phyloP scores from a whole-genome alignment of 2,888 invertebrate species.

The Drosophila niveifrons region DNA sequence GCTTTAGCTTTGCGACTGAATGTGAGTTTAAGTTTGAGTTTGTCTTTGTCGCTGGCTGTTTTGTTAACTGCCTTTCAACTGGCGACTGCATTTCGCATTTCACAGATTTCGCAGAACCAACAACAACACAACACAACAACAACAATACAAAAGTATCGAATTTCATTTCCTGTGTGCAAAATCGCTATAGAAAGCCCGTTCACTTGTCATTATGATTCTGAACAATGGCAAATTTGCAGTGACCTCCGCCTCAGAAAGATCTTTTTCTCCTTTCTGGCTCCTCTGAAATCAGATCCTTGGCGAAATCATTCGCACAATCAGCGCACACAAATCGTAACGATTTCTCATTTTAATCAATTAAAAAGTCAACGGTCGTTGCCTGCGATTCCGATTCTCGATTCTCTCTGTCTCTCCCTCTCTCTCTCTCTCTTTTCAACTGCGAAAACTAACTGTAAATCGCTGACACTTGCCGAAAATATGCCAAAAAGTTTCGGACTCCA shows the following conservation, averaged over 20 bases:
- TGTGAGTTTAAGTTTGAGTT: neutral
- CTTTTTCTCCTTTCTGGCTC: neutral
- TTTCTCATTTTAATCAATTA: slow-evolving; percentile 85
- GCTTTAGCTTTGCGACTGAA: neutral
- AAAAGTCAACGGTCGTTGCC: slow-evolving; percentile 82
- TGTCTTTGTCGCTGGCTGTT: slow-evolving; percentile 2
- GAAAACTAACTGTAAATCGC: slow-evolving; percentile 67
- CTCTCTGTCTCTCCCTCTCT: slow-evolving; percentile 30
- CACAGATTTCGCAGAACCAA: slow-evolving; percentile 52
- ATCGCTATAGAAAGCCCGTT: slow-evolving; percentile 49
- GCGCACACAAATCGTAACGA: slow-evolving; percentile 83
- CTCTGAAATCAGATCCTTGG: slow-evolving; percentile 83
- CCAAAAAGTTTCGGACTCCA: slow-evolving; percentile 30
- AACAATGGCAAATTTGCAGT: slow-evolving; percentile 80
- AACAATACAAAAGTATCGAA: slow-evolving; percentile 74
- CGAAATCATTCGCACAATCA: slow-evolving; percentile 75
- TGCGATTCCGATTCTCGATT: slow-evolving; percentile 42
- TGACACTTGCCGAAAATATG: slow-evolving; percentile 80
- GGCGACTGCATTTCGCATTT: slow-evolving; percentile 34
- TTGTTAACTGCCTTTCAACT: slow-evolving; percentile 24
- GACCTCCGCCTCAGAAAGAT: slow-evolving; percentile 33
- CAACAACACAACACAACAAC: slow-evolving; percentile 23
- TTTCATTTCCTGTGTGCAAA: slow-evolving; percentile 82
- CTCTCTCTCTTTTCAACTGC: slow-evolving; percentile 28
- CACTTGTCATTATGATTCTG: slow-evolving; percentile 75